Percentiles rank a stretch among this genome's conserved stretches.
phyloP scores from a whole-genome alignment of 2,888 invertebrate genomes.

The Agonopterix arenella region DNA sequence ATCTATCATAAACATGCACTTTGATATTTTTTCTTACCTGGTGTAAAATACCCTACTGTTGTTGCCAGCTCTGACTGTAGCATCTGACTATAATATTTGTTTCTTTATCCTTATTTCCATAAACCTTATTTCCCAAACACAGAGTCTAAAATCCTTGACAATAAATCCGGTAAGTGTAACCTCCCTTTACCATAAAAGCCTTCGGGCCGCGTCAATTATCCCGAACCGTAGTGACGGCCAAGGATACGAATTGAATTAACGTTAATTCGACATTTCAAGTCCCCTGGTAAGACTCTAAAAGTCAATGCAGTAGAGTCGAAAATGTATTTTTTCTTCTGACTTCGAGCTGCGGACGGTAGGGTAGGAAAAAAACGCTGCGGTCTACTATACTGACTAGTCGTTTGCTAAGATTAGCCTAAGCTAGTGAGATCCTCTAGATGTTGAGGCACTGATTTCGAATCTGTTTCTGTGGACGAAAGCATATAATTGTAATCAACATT shows the following conservation, averaged over 20 bases:
- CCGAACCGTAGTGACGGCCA: conserved; percentile 19
- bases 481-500: no score
- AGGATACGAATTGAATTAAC: conserved; percentile 29
- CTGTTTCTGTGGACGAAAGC: no score
- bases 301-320: no score
- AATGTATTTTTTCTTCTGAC: no score
- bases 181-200: conserved; percentile 5
- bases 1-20: no score
- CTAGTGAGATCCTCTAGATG: not conserved
- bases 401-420: not conserved
- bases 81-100: not conserved
- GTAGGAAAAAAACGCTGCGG: conserved; percentile 14
- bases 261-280: conserved; percentile 1
- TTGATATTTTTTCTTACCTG: no score
- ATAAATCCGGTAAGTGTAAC: not conserved
- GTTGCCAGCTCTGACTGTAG: no score
- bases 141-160: not conserved
- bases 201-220: conserved; percentile 26
- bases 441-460: no score
- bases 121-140: not conserved
- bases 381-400: not conserved
- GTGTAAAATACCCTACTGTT: no score
- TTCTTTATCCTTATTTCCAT: not conserved
- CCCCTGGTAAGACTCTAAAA: no score
- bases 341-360: no score